Base-by-base conservation (phyloP, 2,797 vertebrate species). In the Sebastiscus albofasciatus region DNA sequence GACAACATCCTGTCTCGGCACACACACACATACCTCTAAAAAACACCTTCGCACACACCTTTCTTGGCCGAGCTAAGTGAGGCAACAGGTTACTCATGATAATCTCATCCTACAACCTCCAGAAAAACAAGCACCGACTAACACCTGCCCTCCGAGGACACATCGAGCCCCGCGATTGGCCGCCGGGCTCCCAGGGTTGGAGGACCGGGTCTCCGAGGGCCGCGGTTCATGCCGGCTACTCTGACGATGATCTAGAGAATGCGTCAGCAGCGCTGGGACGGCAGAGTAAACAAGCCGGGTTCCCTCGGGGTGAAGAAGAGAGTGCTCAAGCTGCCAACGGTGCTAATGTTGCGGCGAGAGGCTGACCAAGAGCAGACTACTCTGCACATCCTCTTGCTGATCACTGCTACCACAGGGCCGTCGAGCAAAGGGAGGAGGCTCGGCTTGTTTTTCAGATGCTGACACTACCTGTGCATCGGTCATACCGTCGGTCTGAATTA, bases 101-200 rank as follows among this genome's bases (percentile, higher is more conserved):
- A 93, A 93, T 93, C 90, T 89, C 87, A 88, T 86, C 82, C 84
- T 69, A 86, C 91, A 89, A 92, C 90, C 76, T 86, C 77, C 79
- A 89, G 92, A 95, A 93, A 93, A 95, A 94, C 93, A 94, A 94
- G 87, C 83, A n/a, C 29, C 42, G 59, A 71, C 89, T 80, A 92
- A 91, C 85, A 90, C 79, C 88, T 86, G 75, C 81, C 70, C 92
- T 76, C 83, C 0, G 5, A 84, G 92, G 93, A 87, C 81, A 77
- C 68, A 56, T 55, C 87, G 7, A 36, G 80, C 62, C 33, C 60
- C 11, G 56, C n/a, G 80, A 94, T 93, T 94, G 91, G 93, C 89
- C 75, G 29, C 22, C n/a, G 2, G 1, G 59, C 83, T 80, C 91
- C 89, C 65, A 3, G 80, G 76, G 69, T n/a, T 54, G 84, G 84